Percentiles rank a stretch among this genome's conserved stretches.
These are phyloP conservation scores for Leptinotarsa texana DNA, from an alignment of 1,140 invertebrate genomes.

Conservation along the genomic window DNA sequence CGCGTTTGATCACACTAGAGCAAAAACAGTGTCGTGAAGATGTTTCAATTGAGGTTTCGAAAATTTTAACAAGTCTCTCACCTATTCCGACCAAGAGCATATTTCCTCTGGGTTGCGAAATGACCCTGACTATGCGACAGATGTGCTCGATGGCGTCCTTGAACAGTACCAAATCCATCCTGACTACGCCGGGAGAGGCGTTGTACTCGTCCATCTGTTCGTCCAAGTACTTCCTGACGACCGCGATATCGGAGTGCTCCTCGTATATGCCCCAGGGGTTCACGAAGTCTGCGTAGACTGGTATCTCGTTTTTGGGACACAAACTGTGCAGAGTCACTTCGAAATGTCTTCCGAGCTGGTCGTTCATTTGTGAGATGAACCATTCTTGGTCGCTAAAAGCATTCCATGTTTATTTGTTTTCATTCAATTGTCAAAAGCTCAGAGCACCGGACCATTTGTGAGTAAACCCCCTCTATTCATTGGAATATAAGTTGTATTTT, in stretches of 20 bases:
- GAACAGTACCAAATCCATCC: slow-evolving; percentile 81
- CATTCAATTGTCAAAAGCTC: too few relatives aligned
- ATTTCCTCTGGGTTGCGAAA: slow-evolving; percentile 81
- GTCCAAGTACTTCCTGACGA: slow-evolving; percentile 67
- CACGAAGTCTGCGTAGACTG: slow-evolving; percentile 80
- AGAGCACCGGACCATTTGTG: too few relatives aligned
- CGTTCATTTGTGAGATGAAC: slow-evolving; percentile 72
- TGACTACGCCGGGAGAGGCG: slow-evolving; percentile 70
- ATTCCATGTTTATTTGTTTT: background rate
- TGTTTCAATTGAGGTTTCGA: background rate
- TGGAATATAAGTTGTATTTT: background rate
- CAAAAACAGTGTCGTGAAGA: too few relatives aligned
- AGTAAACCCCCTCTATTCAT: background rate
- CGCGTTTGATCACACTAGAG: too few relatives aligned
- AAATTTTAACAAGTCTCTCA: slow-evolving; percentile 38
- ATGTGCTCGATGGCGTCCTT: slow-evolving; percentile 84
- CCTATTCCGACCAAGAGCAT: slow-evolving; percentile 82
- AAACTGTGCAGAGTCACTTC: slow-evolving; percentile 77
- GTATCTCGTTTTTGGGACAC: slow-evolving; percentile 75
- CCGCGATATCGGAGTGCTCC: slow-evolving; percentile 65
- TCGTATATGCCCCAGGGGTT: slow-evolving; percentile 77
- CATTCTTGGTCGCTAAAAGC: slow-evolving; percentile 70
- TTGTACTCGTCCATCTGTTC: slow-evolving; percentile 80
- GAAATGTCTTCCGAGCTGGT: slow-evolving; percentile 74
- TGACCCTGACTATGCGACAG: slow-evolving; percentile 76